Base-by-base conservation (phyloP, 2,888 invertebrate species). In the Zele albiditarsus region DNA sequence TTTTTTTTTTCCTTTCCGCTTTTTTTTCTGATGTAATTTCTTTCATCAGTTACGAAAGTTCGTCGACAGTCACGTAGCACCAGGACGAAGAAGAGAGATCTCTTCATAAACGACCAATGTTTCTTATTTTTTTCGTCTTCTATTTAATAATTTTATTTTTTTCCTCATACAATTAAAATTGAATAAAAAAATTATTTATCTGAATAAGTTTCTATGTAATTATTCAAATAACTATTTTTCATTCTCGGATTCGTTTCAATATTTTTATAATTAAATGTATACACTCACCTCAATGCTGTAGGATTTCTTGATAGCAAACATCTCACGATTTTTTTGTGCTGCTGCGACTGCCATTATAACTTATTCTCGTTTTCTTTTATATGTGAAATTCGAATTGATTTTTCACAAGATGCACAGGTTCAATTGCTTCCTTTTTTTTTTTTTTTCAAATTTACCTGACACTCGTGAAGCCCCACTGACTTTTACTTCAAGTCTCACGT, bases 261-360 rank as follows among this genome's bases (percentile, higher is more conserved):
- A 46, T 28, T 25, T 31, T 6, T 74, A 28, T 14, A 25, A 67
- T 46, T 20, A 14, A 16, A n/a, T 49, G 31, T 25, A 14, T 70
- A 75, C 53, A 86, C 95, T 94, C 92, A 97, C 97, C 96, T 97
- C 97, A 90, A 97, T 96, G 92, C 97, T 97, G 93, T 97, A 97
- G 82, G 97, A 97, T 90, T 97, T 97, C 92, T 97, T 97, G 92
- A 97, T 97, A 90, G 97, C 97, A 93, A 97, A 97, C 95, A 97
- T 95, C 91, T 97, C 97, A 90, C 97, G 94, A 91, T 96, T 97
- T 92, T 96, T 96, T 92, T 96, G 96, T 82, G 96, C 96, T 90
- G 96, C 95, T 89, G 96, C 95, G 88, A 96, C 96, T 91, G 96
- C 95, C 94, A 96, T 96, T 92, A 92, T 93, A 82, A 78, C 80